Conservation (phyloP, 1,140 invertebrate species). For the Pseudomyrmex cubaensis region DNA sequence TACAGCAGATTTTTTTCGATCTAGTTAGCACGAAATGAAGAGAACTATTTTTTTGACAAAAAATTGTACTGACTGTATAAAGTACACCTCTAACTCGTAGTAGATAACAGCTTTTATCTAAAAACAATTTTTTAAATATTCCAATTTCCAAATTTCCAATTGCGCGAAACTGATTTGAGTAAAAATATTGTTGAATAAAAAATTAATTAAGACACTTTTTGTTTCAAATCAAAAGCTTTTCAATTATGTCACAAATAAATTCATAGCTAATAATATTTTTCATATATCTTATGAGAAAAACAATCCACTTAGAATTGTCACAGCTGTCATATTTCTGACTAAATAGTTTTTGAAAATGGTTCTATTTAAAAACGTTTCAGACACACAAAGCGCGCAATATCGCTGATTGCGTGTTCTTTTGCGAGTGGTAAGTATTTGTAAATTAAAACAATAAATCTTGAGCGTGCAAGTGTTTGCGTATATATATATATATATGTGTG, state of each 20-base stretch:
- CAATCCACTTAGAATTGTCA: too few species aligned
- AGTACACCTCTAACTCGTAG: not conserved
- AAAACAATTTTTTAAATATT: constrained; percentile 20
- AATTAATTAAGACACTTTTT: not conserved
- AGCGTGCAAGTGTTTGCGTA: too few species aligned
- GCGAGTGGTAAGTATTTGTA: constrained; percentile 41
- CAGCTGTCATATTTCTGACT: too few species aligned
- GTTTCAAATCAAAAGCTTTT: not conserved
- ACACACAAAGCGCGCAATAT: not conserved
- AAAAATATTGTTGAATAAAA: not conserved
- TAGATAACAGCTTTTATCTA: constrained; percentile 9
- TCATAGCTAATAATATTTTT: too few species aligned
- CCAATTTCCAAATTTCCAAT: not conserved
- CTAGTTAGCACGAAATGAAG: constrained; percentile 27
- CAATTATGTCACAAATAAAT: too few species aligned
- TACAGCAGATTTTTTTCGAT: constrained; percentile 4
- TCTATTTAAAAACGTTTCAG: constrained; percentile 9
- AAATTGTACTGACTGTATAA: constrained; percentile 3
- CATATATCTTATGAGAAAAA: not conserved
- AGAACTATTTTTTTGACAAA: constrained; percentile 32
- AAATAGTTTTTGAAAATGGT: constrained; percentile 4
- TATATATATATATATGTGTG: too few species aligned
- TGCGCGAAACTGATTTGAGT: not conserved
- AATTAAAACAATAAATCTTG: constrained; percentile 56
- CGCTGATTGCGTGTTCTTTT: not conserved